Conservation (phyloP, 2,113 vertebrate genomes). For the Galeopterus variegatus region DNA sequence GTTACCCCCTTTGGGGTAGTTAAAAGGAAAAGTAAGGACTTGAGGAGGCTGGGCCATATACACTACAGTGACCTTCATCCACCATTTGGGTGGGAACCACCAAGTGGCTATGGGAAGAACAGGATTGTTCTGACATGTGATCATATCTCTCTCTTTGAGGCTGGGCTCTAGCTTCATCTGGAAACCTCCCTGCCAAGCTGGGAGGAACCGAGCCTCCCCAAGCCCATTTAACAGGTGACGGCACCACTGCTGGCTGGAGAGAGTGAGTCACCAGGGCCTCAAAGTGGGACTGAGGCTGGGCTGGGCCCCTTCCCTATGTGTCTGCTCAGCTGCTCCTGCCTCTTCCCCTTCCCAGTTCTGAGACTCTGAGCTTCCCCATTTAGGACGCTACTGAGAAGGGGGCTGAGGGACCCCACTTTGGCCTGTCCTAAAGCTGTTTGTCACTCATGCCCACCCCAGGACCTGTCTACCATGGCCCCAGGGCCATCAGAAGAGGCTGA, state of each 20-base stretch:
- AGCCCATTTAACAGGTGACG: background rate
- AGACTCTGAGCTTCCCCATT: slow-evolving; percentile 60
- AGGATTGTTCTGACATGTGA: background rate
- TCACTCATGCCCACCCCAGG: too few species aligned
- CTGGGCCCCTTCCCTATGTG: background rate
- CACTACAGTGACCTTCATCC: background rate
- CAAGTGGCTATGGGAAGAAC: too few species aligned
- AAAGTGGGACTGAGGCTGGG: background rate
- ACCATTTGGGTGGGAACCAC: background rate
- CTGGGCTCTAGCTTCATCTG: background rate
- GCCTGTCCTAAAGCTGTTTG: background rate
- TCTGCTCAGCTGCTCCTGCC: background rate
- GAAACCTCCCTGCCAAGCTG: background rate
- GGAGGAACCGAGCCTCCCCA: background rate
- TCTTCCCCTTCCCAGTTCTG: slow-evolving; percentile 68
- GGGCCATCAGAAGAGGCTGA: background rate
- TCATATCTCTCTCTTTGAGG: background rate
- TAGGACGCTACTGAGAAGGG: background rate
- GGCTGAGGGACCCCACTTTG: background rate
- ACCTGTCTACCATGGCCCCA: too few species aligned
- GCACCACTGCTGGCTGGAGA: background rate
- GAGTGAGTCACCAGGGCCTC: background rate
- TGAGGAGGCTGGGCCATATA: background rate
- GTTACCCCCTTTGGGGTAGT: background rate
- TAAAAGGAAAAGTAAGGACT: background rate